phyloP scores from a whole-genome alignment of 2,113 vertebrate genomes.

The Empidonax alnorum region DNA sequence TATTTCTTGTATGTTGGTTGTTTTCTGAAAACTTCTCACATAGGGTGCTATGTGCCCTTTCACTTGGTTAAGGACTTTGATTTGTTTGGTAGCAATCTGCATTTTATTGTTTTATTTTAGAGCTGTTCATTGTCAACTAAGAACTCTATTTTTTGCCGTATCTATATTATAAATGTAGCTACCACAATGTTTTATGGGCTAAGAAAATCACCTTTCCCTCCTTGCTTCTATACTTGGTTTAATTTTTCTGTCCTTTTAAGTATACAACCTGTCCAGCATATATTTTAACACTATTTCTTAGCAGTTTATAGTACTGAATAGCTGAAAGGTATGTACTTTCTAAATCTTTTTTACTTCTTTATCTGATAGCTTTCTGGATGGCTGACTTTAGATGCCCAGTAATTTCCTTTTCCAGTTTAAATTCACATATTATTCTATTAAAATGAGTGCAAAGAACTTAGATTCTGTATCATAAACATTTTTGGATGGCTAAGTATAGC shows the following conservation, averaged over 20 bases:
- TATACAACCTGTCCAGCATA: not conserved
- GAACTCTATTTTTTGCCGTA: not conserved
- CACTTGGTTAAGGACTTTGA: not conserved
- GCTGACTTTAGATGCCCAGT: not conserved
- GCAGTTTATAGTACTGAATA: not conserved
- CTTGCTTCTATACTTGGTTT: not conserved
- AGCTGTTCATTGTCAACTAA: not conserved
- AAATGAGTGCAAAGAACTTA: not conserved
- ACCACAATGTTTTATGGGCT: not conserved
- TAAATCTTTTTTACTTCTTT: not conserved
- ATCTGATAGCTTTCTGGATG: not conserved
- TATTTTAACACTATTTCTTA: not conserved
- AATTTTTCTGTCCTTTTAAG: not conserved
- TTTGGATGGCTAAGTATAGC: not conserved
- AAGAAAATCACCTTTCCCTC: not conserved
- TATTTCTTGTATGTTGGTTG: not conserved
- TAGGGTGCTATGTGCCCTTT: not conserved
- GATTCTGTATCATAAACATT: not conserved
- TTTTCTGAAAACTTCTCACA: not conserved
- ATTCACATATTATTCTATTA: not conserved
- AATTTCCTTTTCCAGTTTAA: constrained; percentile 12
- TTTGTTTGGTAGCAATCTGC: not conserved
- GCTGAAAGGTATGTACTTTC: not conserved
- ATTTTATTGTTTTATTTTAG: not conserved
- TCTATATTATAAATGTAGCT: not conserved